A percentile compares a stretch with the other conserved stretches of the same genome.
These are phyloP conservation scores for Ectropis crepuscularia DNA, from an alignment of 2,888 invertebrate species.

Conservation along the genomic window DNA sequence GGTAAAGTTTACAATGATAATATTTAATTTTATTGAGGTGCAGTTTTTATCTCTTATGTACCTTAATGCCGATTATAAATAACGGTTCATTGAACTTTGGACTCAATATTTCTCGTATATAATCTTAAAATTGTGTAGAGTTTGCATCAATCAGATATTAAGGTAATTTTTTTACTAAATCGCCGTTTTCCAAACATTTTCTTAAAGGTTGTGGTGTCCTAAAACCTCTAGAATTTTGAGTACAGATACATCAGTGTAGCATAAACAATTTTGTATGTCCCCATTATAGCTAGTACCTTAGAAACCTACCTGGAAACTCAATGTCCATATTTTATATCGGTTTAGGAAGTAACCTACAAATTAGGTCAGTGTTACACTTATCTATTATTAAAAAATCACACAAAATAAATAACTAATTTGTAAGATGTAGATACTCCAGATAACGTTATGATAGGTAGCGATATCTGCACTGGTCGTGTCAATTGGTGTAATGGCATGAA, in stretches of 20 bases:
- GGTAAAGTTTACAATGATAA: constrained; percentile 1
- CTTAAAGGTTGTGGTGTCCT: too few relatives aligned
- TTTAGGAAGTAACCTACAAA: constrained; percentile 8
- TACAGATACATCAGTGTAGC: too few relatives aligned
- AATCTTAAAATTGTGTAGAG: neutral
- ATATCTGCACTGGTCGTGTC: constrained; percentile 4
- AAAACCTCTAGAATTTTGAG: too few relatives aligned
- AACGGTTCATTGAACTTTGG: constrained; percentile 5
- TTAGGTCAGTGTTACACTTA: constrained; percentile 18
- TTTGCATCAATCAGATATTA: too few relatives aligned
- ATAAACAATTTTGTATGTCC: too few relatives aligned
- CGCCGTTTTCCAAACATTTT: too few relatives aligned
- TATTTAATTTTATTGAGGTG: neutral
- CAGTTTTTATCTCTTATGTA: constrained; percentile 1
- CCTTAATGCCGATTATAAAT: neutral
- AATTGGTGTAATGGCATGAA: constrained; percentile 18
- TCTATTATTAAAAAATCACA: constrained; percentile 5
- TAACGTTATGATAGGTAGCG: neutral
- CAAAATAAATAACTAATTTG: constrained; percentile 5
- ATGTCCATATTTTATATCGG: neutral
- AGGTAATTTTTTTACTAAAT: too few relatives aligned
- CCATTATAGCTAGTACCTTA: too few relatives aligned
- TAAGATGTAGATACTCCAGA: neutral
- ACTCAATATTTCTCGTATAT: neutral
- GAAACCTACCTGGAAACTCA: too few relatives aligned